These are phyloP conservation scores for Protaetia brevitarsis DNA, from an alignment of 1,140 invertebrate genomes.

Conservation along the genomic window DNA sequence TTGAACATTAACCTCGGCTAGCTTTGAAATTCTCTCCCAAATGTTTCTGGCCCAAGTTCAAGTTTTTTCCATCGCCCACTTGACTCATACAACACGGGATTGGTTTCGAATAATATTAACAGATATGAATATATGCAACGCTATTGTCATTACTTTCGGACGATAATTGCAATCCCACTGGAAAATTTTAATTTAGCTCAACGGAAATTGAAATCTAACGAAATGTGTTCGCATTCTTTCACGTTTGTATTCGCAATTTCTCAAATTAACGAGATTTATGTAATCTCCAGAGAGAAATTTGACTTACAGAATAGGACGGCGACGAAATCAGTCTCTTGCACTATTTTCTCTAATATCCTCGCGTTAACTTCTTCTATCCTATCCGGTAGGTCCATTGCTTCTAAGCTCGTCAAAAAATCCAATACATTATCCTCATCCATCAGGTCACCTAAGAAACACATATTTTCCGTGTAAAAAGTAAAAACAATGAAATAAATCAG, in stretches of 20 bases:
- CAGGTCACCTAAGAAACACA: conserved; percentile 77
- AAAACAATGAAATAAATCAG: too few relatives aligned
- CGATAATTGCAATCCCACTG: too few relatives aligned
- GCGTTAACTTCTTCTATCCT: conserved; percentile 93
- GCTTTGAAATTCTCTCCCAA: not conserved
- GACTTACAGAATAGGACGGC: conserved; percentile 96
- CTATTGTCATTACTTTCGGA: not conserved
- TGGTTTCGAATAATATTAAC: conserved; percentile 1
- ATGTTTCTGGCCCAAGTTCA: conserved; percentile 12
- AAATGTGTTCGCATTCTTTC: too few relatives aligned
- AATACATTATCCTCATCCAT: conserved; percentile 92
- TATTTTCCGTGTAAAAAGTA: too few relatives aligned
- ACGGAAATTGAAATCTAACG: too few relatives aligned
- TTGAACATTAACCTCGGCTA: not conserved
- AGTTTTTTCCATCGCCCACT: conserved; percentile 10
- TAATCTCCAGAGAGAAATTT: not conserved
- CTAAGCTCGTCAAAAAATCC: conserved; percentile 88
- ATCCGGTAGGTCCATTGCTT: conserved; percentile 93
- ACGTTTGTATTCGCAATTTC: too few relatives aligned
- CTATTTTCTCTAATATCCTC: conserved; percentile 86
- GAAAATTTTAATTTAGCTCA: too few relatives aligned
- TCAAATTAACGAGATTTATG: too few relatives aligned
- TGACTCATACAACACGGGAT: not conserved
- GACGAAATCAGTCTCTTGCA: conserved; percentile 88
- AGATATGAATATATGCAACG: not conserved